Conservation (phyloP, 2,797 vertebrate species). For the Tachyglossus aculeatus region DNA sequence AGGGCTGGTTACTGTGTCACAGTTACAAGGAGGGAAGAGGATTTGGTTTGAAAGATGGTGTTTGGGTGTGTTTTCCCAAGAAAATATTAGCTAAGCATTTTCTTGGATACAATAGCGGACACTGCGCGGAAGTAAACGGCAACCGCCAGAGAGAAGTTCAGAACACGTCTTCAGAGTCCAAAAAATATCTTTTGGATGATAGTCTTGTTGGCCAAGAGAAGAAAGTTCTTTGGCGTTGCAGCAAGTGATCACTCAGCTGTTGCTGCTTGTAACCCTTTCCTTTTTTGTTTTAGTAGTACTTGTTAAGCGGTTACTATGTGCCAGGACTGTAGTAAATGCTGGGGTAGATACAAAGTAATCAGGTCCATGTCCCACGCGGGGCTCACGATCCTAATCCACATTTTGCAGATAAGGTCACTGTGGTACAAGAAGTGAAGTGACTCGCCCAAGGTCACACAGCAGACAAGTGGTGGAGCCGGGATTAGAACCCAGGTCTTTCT, state of each 20-base stretch:
- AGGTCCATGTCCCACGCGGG: too few species aligned
- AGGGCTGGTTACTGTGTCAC: conserved; percentile 17
- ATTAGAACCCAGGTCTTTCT: too few species aligned
- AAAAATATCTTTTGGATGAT: not conserved
- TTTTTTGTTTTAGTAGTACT: not conserved
- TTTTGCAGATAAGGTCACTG: not conserved
- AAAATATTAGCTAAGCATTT: conserved; percentile 43
- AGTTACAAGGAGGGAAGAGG: conserved; percentile 29
- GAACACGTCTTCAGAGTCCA: conserved; percentile 19
- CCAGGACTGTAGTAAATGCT: conserved; percentile 14
- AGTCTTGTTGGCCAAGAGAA: conserved; percentile 24
- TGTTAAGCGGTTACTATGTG: conserved; percentile 15
- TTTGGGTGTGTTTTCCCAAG: conserved; percentile 47
- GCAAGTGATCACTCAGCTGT: conserved; percentile 28
- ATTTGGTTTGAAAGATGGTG: conserved; percentile 32
- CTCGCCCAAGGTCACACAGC: too few species aligned
- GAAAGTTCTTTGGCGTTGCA: conserved; percentile 32
- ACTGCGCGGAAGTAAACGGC: conserved; percentile 30
- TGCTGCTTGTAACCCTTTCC: conserved; percentile 32
- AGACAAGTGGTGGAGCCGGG: too few species aligned
- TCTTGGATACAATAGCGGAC: conserved; percentile 53
- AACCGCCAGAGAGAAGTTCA: conserved; percentile 42
- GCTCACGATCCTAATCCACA: too few species aligned
- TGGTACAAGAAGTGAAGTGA: not conserved
- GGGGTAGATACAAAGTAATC: too few species aligned